Base-by-base conservation (phyloP, 2,888 invertebrate genomes). In the Apoda limacodes region DNA sequence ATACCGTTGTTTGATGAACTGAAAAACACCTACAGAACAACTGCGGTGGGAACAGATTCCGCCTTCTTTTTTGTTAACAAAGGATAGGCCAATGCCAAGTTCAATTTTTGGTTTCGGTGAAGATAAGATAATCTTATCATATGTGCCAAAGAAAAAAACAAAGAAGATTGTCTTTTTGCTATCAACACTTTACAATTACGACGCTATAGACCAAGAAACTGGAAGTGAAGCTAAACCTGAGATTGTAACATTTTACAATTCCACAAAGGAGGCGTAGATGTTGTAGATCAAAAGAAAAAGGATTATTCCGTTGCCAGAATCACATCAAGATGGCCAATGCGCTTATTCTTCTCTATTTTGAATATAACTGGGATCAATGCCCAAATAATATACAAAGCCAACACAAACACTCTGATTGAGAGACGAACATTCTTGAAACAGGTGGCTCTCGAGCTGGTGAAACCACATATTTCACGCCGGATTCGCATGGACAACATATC, bases 211-310 rank as follows among this genome's bases (percentile, higher is more conserved):
- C n/a, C n/a, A n/a, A n/a, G n/a, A n/a, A n/a, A n/a, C n/a, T 32
- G 28, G 28, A 28, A 10, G 9, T 22, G 30, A 21, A 5, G 22
- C 11, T 33, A 44, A 43, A 34, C 44, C 51, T 10, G 47, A 45
- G 33, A 47, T 51, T 5, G 39, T 48, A 27, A 47, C 43, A 20
- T 40, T 26, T 33, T 52, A 52, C 29, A 48, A 50, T 32, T 10
- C 5, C 4, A 25, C 25, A 10, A 25, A 25, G 13, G 25, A n/a
- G n/a, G n/a, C n/a, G n/a, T n/a, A n/a, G n/a, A n/a, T n/a, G n/a
- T n/a, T n/a, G n/a, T n/a, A n/a, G n/a, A n/a, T n/a, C n/a, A n/a
- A n/a, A n/a, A n/a, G n/a, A n/a, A n/a, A n/a, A n/a, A n/a, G n/a
- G n/a, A n/a, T n/a, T n/a, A n/a, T n/a, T n/a, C n/a, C n/a, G n/a